Conservation (phyloP, 1,140 invertebrate genomes). For the Drosophila albomicans region DNA sequence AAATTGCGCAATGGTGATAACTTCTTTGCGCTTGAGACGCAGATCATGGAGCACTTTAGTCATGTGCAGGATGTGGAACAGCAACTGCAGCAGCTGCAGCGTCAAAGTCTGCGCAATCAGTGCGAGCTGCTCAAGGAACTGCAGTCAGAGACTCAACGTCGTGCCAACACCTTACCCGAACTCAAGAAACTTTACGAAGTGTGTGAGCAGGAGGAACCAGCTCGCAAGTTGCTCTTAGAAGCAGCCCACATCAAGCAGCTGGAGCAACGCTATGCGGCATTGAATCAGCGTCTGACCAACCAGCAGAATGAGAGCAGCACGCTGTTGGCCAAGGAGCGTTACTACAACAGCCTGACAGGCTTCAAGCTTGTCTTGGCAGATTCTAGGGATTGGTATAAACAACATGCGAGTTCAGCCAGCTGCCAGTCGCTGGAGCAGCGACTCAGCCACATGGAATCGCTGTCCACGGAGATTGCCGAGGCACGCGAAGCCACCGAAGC, state of each 20-base stretch:
- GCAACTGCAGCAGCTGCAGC: slow-evolving; percentile 66
- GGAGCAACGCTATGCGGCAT: slow-evolving; percentile 62
- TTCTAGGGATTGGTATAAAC: slow-evolving; percentile 83
- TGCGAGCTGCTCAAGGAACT: slow-evolving; percentile 62
- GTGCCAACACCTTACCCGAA: slow-evolving; percentile 42
- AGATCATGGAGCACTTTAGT: slow-evolving; percentile 66
- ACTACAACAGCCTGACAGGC: slow-evolving; percentile 82
- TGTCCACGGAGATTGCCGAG: slow-evolving; percentile 71
- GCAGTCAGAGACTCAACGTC: slow-evolving; percentile 50
- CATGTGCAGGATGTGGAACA: slow-evolving; percentile 76
- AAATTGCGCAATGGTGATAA: slow-evolving; percentile 76
- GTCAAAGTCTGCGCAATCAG: slow-evolving; percentile 76
- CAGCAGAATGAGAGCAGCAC: slow-evolving; percentile 58
- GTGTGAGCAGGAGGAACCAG: slow-evolving; percentile 70
- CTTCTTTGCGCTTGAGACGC: slow-evolving; percentile 63
- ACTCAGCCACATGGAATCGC: slow-evolving; percentile 81
- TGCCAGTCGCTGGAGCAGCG: slow-evolving; percentile 76
- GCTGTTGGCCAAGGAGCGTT: slow-evolving; percentile 75
- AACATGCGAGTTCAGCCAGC: slow-evolving; percentile 76
- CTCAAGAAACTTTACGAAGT: slow-evolving; percentile 71
- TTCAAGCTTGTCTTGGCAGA: slow-evolving; percentile 82
- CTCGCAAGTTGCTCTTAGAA: slow-evolving; percentile 67
- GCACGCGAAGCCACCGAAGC: slow-evolving; percentile 64
- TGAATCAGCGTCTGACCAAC: slow-evolving; percentile 52
- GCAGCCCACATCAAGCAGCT: slow-evolving; percentile 73